Evolutionary conservation across 2,888 invertebrate genomes (phyloP), one percentile per base, ranked within the genome.

Genomic region (Deilephila porcellus): DNA sequence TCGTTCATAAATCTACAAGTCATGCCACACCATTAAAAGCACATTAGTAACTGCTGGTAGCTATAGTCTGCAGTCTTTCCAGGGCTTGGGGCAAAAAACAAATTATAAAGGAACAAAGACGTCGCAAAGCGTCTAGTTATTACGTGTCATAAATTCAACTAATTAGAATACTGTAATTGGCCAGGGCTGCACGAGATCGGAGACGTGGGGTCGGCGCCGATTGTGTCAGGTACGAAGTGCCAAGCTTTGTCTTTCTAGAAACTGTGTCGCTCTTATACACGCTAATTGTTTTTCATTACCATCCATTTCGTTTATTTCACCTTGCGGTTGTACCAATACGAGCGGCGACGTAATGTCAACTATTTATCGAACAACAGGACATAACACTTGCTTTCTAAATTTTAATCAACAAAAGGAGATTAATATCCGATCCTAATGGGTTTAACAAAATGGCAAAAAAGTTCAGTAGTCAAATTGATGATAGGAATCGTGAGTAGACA

Each of bases 201-300:
- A 77, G 78, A 78, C 80, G 81, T 82, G 81, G 79, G 75, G 79
- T 84, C 75, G 83, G 87, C 52, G 85, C 89, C 76, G 74, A 72
- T 84, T 83, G 93, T 92, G 82, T 86, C 92, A 87, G 93, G 92
- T 79, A 93, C 93, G 85, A 76, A 75, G 81, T 67, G 67, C 67
- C 45, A 87, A 88, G 78, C 83, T 82, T 85, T 82, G 82, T 84
- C 77, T 78, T 78, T 76, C 75, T 77, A 77, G 76, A 76, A 79
- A 80, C 78, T 74, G 29, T 71, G 72, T 74, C 76, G 75, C 74
- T 75, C 73, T 71, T 70, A 72, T 73, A 70, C 72, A 77, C 71
- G 77, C 75, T 78, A 76, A 34, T 56, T 71, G 32, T 71, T 56
- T 32, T 34, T 71, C 56, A 53, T 73, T 72, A 53, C 60, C 67